Evolutionary conservation across 2,113 vertebrate genomes (phyloP), one percentile per base, ranked within the genome.

Genomic region (Xiphias gladius): DNA sequence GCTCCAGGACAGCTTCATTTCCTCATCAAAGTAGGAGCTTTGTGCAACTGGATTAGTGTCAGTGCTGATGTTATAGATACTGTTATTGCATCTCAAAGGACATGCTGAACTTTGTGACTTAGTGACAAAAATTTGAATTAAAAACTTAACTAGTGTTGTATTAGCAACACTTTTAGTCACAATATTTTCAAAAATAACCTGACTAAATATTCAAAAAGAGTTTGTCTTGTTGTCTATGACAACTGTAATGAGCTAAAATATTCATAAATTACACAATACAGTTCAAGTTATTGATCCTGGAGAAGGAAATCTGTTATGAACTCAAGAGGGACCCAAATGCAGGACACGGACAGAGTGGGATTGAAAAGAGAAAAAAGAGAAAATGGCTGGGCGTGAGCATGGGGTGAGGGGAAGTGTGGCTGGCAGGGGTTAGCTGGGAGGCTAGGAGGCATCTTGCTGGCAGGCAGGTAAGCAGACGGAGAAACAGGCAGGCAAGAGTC

Each of bases 1-100:
- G 59, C 71, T 72, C 65, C 28, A 13, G 52, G 85, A 83, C 85
- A 76, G 76, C 61, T 87, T 87, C 65, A 87, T 87, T 83, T 76
- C 80, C 85, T 76, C 72, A 73, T 83, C 85, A 79, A 65, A 86
- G 59, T 7, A 10, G 69, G 58, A 61, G 62, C 8, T 7, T 4
- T 5, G 37, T 67, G 54, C 24, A 74, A 9, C 71, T 67, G 70
- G 69, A 73, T 78, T 52, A 79, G 43, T 68, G 72, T 65, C 76
- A 67, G 10, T 72, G 28, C 32, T 46, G 80, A 86, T 86, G 54
- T 54, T 59, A 46, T 20, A 65, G 75, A 79, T 79, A 30, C 24
- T 54, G 50, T 30, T 41, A 59, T 50, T 75, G 76, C 76, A 66
- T 55, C 28, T 67, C 41, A 76, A 48, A 72, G 13, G 52, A 65